Conservation (phyloP, 2,797 vertebrate species). For the Mastacembelus armatus region DNA sequence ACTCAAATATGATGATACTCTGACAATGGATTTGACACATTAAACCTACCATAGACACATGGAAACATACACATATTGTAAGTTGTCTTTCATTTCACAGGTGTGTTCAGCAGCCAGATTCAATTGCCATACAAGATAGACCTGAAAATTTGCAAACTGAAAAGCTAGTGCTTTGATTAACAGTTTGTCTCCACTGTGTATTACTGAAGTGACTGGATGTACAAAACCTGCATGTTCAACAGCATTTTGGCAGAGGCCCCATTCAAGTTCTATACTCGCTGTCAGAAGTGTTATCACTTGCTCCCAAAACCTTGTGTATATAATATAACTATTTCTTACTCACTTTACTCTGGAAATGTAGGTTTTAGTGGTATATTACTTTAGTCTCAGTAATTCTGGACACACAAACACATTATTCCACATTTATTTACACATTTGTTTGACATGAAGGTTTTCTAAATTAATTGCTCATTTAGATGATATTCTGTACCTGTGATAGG, state of each 20-base stretch:
- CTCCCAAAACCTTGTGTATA: conserved; percentile 61
- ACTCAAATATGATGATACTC: neutral
- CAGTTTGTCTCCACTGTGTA: neutral
- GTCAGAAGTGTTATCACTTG: conserved; percentile 2
- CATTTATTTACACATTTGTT: neutral
- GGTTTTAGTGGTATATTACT: too few relatives aligned
- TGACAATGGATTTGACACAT: neutral
- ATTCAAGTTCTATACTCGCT: conserved; percentile 8
- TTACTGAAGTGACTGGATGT: neutral
- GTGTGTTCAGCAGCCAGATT: neutral
- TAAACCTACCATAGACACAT: neutral
- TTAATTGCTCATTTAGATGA: conserved; percentile 10
- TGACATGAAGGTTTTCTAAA: conserved; percentile 29
- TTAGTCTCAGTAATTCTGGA: too few relatives aligned
- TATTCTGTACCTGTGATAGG: conserved; percentile 32
- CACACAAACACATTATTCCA: neutral
- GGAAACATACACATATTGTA: neutral
- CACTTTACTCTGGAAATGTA: conserved; percentile 22
- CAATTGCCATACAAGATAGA: too few relatives aligned
- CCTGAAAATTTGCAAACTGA: neutral
- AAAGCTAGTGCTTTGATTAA: neutral
- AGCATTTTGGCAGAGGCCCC: neutral
- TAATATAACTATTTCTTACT: neutral
- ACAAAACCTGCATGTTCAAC: neutral
- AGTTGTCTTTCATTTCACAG: neutral